Evolutionary conservation across 2,797 vertebrate species (phyloP).

Genomic region (Rhinophrynus dorsalis): DNA sequence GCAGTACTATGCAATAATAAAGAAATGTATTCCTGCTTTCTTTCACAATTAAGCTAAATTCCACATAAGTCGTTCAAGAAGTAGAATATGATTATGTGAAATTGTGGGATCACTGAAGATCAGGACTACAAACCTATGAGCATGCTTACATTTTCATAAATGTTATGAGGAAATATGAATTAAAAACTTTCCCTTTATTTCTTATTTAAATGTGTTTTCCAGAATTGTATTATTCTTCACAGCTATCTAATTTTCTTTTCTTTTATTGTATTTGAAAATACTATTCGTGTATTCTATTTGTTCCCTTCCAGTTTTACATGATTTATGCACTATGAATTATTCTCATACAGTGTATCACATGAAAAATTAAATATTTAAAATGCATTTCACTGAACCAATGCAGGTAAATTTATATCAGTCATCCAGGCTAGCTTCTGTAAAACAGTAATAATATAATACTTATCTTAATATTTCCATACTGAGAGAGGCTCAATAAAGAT

Average conservation of each 20-base stretch:
- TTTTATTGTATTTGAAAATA: slow-evolving; percentile 41
- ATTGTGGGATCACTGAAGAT: too few species aligned
- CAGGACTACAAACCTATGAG: too few species aligned
- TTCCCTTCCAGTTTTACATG: slow-evolving; percentile 45
- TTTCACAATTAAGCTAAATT: too few species aligned
- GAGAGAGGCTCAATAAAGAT: slow-evolving; percentile 23
- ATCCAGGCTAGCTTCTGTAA: slow-evolving; percentile 8
- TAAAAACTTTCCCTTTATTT: slow-evolving; percentile 29
- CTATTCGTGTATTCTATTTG: slow-evolving; percentile 46
- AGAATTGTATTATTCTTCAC: slow-evolving; percentile 34
- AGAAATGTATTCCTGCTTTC: too few species aligned
- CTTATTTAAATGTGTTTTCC: slow-evolving; percentile 36
- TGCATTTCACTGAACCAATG: slow-evolving; percentile 23
- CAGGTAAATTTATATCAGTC: slow-evolving; percentile 46
- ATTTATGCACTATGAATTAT: slow-evolving; percentile 50
- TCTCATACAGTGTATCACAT: slow-evolving; percentile 40
- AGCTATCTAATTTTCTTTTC: slow-evolving; percentile 37
- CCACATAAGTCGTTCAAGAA: too few species aligned
- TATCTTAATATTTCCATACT: slow-evolving; percentile 26
- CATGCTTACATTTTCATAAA: slow-evolving; percentile 32
- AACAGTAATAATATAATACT: slow-evolving; percentile 33
- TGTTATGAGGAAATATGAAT: slow-evolving; percentile 37
- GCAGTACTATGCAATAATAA: too few species aligned
- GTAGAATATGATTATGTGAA: too few species aligned
- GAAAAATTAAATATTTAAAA: slow-evolving; percentile 50